Evolutionary conservation across 2,888 invertebrate genomes (phyloP), one percentile per base, ranked within the genome.

Genomic region (Neoaliturus tenellus): DNA sequence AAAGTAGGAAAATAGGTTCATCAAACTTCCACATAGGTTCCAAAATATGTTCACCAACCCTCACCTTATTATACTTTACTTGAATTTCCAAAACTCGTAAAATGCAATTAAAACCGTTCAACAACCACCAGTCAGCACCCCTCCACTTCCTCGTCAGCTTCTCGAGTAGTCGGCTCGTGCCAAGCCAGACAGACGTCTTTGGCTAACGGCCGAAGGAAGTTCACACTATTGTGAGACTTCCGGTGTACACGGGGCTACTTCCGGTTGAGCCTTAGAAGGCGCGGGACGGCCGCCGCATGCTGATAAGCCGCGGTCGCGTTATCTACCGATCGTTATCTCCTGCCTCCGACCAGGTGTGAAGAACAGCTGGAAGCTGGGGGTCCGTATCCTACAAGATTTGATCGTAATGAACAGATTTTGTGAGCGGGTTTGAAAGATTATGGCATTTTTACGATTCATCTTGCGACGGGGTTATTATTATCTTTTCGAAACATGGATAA

Each of bases 201-300:
- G 55, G 14, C 44, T 55, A 25, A 55, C 55, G 20, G 23, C 55
- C 23, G 23, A 55, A 55, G 55, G 55, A 55, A 25, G 23, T 12
- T 8, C 55, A 8, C 23, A 5, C 8, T 31, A 62, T 62, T 62
- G 62, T 62, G 62, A 2, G 8, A 62, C 62, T 62, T 62, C 62
- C 62, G 62, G 10, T 31, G 48, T 4, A 28, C 62, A 4, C 1
- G 31, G 1, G 62, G 28, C 62, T 28, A 62, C 62, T 62, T 62
- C 62, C 62, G 62, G 5, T 55, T 62, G 62, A 10, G 10, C 62
- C 62, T 28, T 28, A 62, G 28, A 62, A 62, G 62, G 62, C 62
- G 28, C 28, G 14, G 62, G 31, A 62, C 62, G 28, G 28, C 62
- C 12, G 2, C 17, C 17, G 62, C 62, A 62, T 62, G 3, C 1